Evolutionary conservation across 1,140 invertebrate species (phyloP).

Genomic region (Metaphire vulgaris): DNA sequence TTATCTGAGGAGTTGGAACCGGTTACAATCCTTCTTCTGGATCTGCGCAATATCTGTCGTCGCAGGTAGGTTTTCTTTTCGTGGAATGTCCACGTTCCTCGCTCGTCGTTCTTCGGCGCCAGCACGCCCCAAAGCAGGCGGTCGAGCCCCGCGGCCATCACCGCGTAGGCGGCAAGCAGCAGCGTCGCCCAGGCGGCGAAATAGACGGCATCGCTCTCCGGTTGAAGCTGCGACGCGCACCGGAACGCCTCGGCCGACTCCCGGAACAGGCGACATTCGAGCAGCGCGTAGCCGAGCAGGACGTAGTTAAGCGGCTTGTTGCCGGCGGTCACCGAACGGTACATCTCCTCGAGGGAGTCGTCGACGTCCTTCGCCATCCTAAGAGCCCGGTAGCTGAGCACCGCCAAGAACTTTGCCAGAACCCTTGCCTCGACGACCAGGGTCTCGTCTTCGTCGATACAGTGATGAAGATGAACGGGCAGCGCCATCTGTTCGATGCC

Average conservation of each 20-base stretch:
- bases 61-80: not conserved
- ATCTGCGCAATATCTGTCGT: not conserved
- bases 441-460: conserved; percentile 20
- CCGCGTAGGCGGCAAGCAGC: not conserved
- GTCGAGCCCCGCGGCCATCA: not conserved
- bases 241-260: conserved; percentile 21
- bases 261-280: conserved; percentile 20
- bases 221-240: not conserved
- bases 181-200: not conserved
- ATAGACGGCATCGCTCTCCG: not conserved
- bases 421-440: conserved; percentile 12
- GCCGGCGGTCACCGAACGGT: not conserved
- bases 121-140: not conserved
- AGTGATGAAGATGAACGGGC: conserved; percentile 24
- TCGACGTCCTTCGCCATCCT: conserved; percentile 20
- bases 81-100: not conserved
- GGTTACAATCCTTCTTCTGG: not conserved
- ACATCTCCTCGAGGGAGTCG: conserved; percentile 17
- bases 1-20: no score
- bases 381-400: conserved; percentile 27
- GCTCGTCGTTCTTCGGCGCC: not conserved
- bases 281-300: conserved; percentile 24
- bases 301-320: conserved; percentile 15
- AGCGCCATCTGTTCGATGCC: conserved; percentile 29
- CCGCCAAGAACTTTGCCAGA: conserved; percentile 25